A percentile compares a stretch with the other conserved stretches of the same genome.
Evolutionary conservation across 64 coral and sea anemone species (phyloP).

Genomic region (Montipora sp.): DNA sequence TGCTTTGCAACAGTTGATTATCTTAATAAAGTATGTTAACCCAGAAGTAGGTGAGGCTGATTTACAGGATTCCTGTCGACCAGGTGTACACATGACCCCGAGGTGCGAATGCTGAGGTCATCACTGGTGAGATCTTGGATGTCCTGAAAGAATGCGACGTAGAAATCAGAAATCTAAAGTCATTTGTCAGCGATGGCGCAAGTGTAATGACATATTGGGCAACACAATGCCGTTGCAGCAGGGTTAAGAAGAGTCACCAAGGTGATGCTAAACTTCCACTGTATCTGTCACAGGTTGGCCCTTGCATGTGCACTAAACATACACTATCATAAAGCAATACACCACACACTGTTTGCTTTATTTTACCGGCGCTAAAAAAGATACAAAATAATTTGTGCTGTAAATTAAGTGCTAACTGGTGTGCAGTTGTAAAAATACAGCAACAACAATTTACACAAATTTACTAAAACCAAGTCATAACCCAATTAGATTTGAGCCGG

Average conservation of each 20-base stretch:
- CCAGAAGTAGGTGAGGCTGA: conserved; percentile 34
- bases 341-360: too few relatives aligned
- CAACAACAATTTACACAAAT: too few relatives aligned
- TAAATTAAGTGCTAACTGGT: too few relatives aligned
- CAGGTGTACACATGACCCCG: conserved; percentile 61
- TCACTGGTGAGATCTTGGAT: not conserved
- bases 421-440: too few relatives aligned
- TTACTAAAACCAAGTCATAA: too few relatives aligned
- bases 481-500: too few relatives aligned
- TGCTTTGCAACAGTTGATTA: not conserved
- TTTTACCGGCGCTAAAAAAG: too few relatives aligned
- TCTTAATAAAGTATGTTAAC: conserved; percentile 60
- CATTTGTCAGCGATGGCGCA: conserved; percentile 3
- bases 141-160: not conserved
- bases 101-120: conserved; percentile 69
- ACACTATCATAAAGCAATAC: too few relatives aligned
- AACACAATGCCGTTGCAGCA: conserved; percentile 25
- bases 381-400: too few relatives aligned
- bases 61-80: not conserved
- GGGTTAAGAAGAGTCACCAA: conserved; percentile 61
- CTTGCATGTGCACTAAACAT: not conserved
- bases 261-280: conserved; percentile 72
- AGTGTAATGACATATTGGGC: not conserved
- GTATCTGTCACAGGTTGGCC: conserved; percentile 70
- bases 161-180: conserved; percentile 9